phyloP scores from a whole-genome alignment of 35 echinoderm and acorn worm genomes.

The Heliocidaris erythrogramma region DNA sequence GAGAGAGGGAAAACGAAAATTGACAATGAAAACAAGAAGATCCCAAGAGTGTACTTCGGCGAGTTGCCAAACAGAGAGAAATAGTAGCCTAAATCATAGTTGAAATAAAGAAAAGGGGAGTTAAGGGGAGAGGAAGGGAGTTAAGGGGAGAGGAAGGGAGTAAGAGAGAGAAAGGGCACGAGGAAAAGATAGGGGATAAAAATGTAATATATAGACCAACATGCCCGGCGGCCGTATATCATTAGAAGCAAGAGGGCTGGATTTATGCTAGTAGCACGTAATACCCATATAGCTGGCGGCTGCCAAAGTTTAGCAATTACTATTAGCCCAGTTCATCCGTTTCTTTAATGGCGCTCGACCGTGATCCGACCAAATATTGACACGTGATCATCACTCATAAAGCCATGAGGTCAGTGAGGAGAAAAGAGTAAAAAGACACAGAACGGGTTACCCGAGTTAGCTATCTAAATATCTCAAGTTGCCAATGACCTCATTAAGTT shows the following conservation, averaged over 20 bases:
- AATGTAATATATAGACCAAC: constrained; percentile 26
- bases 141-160: not conserved
- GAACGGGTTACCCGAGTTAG: not conserved
- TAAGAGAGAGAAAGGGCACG: not conserved
- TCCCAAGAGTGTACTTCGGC: not conserved
- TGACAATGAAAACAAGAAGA: not conserved
- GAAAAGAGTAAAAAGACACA: not conserved
- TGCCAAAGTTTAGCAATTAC: constrained; percentile 42
- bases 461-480: not conserved
- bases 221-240: constrained; percentile 49
- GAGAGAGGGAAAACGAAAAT: too few species aligned
- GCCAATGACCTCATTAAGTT: constrained; percentile 10
- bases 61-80: not conserved
- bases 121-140: too few species aligned
- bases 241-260: not conserved
- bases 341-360: constrained; percentile 32
- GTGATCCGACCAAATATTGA: constrained; percentile 44
- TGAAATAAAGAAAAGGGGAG: not conserved
- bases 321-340: constrained; percentile 33
- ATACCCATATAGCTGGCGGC: constrained; percentile 41
- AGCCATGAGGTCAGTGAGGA: not conserved
- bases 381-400: constrained; percentile 43
- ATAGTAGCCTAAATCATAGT: not conserved
- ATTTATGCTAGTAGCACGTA: constrained; percentile 33
- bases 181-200: not conserved